Base-by-base conservation (phyloP, 2,888 invertebrate species). In the Tanytarsus gracilentus region DNA sequence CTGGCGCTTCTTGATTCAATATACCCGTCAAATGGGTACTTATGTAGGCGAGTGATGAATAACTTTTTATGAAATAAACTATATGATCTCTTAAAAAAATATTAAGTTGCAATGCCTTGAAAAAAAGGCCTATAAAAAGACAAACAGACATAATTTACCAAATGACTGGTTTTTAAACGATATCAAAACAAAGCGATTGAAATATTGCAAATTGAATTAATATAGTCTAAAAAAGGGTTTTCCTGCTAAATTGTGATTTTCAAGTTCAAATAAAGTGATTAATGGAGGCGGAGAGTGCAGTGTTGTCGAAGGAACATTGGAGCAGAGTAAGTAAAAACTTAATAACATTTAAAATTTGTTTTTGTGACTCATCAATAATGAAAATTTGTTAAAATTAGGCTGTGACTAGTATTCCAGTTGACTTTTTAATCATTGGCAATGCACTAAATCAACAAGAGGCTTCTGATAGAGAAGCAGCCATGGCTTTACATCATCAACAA, bases 1-100 rank as follows among this genome's bases (percentile, higher is more conserved):
- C 65, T 92, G 91, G 92, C 74, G 78, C 14, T 75, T 75, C 63
- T 77, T 86, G 6, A 75, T 89, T 6, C 70, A 74, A 25, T 79
- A 82, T 67, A 70, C 82, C 0, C 72, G 79, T 50, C 78, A 79
- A 62, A 78, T 81, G 55, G 80, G 27, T 9, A 48, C 60, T 1
- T 50, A 60, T 25, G 48, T 48, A 6, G 23, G 27, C 30, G 44
- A 44, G 4, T n/a, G n/a, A n/a, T n/a, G n/a, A n/a, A n/a, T n/a
- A n/a, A n/a, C n/a, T n/a, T n/a, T n/a, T n/a, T n/a, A n/a, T n/a
- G n/a, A n/a, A n/a, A n/a, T n/a, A n/a, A n/a, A n/a, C n/a, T n/a
- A n/a, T n/a, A n/a, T n/a, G n/a, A n/a, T n/a, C n/a, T n/a, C n/a
- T n/a, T n/a, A n/a, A n/a, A n/a, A n/a, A n/a, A n/a, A n/a, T n/a